Percentiles rank a stretch among this genome's conserved stretches.
phyloP scores from a whole-genome alignment of 2,888 invertebrate species.

The Bombyx huttoni region DNA sequence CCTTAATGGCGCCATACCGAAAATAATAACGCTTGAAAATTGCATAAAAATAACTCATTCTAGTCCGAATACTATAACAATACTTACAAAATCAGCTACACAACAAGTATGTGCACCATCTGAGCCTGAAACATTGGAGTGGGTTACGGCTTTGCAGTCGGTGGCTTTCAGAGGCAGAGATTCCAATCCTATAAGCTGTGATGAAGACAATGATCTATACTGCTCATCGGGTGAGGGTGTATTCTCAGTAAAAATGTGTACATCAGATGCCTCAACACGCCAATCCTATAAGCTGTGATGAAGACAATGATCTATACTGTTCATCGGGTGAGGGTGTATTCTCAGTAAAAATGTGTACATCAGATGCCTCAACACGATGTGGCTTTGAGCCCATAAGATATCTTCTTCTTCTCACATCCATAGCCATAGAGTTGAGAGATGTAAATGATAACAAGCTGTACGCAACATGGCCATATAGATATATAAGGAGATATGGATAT shows the following conservation, averaged over 20 bases:
- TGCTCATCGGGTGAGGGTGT: constrained; percentile 88
- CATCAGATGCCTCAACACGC: constrained; percentile 84
- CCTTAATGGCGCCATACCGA: constrained; percentile 73
- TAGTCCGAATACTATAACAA: constrained; percentile 75
- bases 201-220: constrained; percentile 91
- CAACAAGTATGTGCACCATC: constrained; percentile 72
- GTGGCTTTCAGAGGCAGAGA: constrained; percentile 83
- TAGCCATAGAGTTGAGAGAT: constrained; percentile 81
- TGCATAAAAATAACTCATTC: constrained; percentile 86
- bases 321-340: constrained; percentile 88
- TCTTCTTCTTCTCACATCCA: constrained; percentile 80
- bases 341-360: constrained; percentile 81
- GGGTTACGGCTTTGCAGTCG: constrained; percentile 84
- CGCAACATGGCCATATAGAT: constrained; percentile 88
- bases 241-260: constrained; percentile 82
- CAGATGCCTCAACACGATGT: constrained; percentile 84
- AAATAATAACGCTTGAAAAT: constrained; percentile 88
- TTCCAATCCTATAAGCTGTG: constrained; percentile 74
- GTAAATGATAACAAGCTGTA: constrained; percentile 75
- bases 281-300: constrained; percentile 82
- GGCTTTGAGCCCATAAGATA: constrained; percentile 80
- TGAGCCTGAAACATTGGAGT: constrained; percentile 80
- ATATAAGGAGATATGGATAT: constrained; percentile 88
- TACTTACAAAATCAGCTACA: constrained; percentile 84
- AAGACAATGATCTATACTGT: constrained; percentile 91